Evolutionary conservation across 2,797 vertebrate species (phyloP).

Genomic region (Poeciliopsis turneri): DNA sequence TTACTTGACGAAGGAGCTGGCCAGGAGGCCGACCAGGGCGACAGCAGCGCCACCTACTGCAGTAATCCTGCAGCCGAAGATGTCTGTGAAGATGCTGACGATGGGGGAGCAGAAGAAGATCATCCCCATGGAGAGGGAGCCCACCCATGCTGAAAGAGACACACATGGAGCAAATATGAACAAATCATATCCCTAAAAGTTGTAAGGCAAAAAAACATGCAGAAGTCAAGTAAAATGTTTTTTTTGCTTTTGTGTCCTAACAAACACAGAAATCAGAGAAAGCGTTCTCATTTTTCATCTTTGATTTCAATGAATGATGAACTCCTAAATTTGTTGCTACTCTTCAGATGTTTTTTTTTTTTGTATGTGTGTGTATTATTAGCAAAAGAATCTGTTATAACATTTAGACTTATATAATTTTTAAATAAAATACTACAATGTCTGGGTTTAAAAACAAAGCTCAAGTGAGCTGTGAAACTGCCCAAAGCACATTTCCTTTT

Average conservation of each 20-base stretch:
- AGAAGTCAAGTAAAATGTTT: background rate
- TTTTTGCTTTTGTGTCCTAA: background rate
- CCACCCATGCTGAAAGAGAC: constrained; percentile 89
- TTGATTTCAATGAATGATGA: background rate
- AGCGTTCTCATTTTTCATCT: background rate
- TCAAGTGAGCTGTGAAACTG: too few relatives aligned
- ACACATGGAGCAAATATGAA: constrained; percentile 16
- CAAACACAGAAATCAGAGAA: background rate
- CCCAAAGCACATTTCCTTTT: too few relatives aligned
- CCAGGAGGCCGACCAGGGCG: constrained; percentile 87
- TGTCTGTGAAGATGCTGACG: constrained; percentile 93
- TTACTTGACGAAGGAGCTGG: constrained; percentile 94
- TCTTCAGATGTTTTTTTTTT: too few relatives aligned
- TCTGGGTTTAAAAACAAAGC: too few relatives aligned
- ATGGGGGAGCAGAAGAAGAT: constrained; percentile 98
- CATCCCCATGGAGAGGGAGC: constrained; percentile 96
- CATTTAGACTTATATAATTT: too few relatives aligned
- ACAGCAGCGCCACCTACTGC: constrained; percentile 90
- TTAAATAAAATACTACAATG: too few relatives aligned
- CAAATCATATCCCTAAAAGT: background rate
- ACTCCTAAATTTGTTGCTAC: too few relatives aligned
- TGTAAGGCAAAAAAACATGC: background rate
- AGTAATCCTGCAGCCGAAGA: constrained; percentile 89
- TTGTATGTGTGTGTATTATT: too few relatives aligned
- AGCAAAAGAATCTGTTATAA: background rate